phyloP scores from a whole-genome alignment of 2,888 invertebrate species.

The Aproaerema taeniolella region DNA sequence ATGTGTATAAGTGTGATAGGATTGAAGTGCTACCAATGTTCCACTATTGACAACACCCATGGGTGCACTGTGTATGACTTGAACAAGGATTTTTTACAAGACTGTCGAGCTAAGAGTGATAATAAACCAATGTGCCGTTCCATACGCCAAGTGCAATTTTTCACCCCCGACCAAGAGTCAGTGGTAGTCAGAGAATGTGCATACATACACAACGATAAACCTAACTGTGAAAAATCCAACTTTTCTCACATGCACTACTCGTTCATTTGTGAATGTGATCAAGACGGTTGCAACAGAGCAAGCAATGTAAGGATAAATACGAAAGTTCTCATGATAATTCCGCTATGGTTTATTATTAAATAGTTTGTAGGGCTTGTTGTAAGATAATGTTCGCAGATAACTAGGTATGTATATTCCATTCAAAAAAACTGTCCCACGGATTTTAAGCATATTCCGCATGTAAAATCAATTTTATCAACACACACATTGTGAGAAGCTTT shows the following conservation, averaged over 20 bases:
- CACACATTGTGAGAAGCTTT: no score
- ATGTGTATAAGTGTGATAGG: slow-evolving; percentile 27
- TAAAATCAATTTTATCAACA: no score
- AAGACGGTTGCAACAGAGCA: slow-evolving; percentile 51
- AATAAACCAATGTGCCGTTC: slow-evolving; percentile 44
- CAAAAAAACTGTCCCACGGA: no score
- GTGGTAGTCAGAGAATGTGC: slow-evolving; percentile 56
- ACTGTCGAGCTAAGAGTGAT: slow-evolving; percentile 28
- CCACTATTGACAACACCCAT: slow-evolving; percentile 28
- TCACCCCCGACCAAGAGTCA: slow-evolving; percentile 42
- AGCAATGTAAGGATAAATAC: slow-evolving; percentile 5
- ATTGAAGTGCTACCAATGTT: slow-evolving; percentile 61
- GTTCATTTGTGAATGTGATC: slow-evolving; percentile 49
- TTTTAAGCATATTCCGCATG: no score
- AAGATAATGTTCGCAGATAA: no score
- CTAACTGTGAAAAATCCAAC: slow-evolving; percentile 43
- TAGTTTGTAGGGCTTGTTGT: no score
- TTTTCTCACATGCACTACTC: slow-evolving; percentile 55
- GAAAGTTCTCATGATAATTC: background rate
- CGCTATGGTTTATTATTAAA: no score
- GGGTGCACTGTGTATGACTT: slow-evolving; percentile 48
- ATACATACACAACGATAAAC: slow-evolving; percentile 38
- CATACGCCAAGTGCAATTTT: slow-evolving; percentile 52
- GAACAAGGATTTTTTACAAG: slow-evolving; percentile 35
- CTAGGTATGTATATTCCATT: no score